A percentile compares a stretch with the other conserved stretches of the same genome.
These are phyloP conservation scores for Peromyscus maniculatus DNA, from an alignment of 2,113 vertebrate genomes.

Conservation along the genomic window DNA sequence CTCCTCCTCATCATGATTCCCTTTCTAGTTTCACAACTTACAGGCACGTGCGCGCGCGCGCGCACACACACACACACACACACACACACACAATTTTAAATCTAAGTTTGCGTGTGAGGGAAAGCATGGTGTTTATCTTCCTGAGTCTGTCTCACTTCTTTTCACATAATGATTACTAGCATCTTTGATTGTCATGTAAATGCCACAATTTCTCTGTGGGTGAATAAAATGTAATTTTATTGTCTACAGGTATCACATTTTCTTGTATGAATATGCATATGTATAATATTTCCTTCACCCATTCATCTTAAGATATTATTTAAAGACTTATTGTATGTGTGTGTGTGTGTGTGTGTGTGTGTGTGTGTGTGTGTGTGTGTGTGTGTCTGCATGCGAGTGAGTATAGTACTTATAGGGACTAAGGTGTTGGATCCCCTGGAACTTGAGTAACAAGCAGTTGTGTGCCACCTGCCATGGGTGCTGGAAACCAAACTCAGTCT, in stretches of 20 bases:
- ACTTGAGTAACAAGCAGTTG: neutral
- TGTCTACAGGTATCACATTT: neutral
- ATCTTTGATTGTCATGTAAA: neutral
- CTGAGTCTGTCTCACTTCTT: neutral
- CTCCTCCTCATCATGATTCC: neutral
- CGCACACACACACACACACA: neutral
- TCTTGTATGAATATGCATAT: too few relatives aligned
- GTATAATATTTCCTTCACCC: neutral
- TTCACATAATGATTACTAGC: neutral
- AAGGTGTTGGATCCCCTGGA: too few relatives aligned
- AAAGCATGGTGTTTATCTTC: neutral
- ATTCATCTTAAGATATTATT: neutral
- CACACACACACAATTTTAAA: neutral
- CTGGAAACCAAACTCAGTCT: neutral
- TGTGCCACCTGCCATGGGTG: neutral
- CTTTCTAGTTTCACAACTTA: neutral
- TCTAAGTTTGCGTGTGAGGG: neutral
- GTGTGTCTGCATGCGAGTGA: neutral
- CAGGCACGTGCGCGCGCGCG: fast-evolving
- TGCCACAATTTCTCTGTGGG: neutral
- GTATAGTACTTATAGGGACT: neutral
- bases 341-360: too few relatives aligned
- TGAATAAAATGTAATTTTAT: neutral
- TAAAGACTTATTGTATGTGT: neutral
- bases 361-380: neutral